phyloP scores from a whole-genome alignment of 1,140 invertebrate species.

The Dreissena polymorpha region DNA sequence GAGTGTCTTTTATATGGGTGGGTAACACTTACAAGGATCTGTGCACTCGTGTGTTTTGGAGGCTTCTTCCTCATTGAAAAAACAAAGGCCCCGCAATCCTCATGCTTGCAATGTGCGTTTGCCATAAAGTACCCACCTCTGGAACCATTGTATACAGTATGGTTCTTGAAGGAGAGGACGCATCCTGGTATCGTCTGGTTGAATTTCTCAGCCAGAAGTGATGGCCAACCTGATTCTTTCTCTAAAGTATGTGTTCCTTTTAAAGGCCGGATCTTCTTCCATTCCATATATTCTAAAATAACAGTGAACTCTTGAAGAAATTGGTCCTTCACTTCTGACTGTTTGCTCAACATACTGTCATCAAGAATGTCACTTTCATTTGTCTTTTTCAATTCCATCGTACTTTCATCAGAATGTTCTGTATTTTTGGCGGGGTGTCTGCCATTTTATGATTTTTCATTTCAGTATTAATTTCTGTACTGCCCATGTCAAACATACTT shows the following conservation, averaged over 20 bases:
- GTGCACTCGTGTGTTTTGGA: neutral
- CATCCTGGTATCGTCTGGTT: constrained; percentile 15
- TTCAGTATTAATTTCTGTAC: no score
- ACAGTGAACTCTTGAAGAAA: no score
- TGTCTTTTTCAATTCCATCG: no score
- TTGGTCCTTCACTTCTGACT: no score
- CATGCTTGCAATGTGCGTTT: neutral
- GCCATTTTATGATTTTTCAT: no score
- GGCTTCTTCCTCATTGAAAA: neutral
- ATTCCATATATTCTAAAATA: neutral
- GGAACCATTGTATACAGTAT: constrained; percentile 4
- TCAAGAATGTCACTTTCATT: no score
- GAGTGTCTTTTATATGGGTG: neutral
- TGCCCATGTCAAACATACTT: no score
- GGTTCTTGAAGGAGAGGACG: neutral
- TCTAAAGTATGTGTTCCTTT: neutral
- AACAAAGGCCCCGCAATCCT: neutral
- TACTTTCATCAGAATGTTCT: no score
- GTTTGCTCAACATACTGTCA: no score
- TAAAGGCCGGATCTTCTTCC: constrained; percentile 15
- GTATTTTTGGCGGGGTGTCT: no score
- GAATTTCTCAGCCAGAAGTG: neutral
- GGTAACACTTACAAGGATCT: neutral
- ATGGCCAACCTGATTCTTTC: constrained; percentile 4
- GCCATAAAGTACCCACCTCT: neutral